Conservation (phyloP, 2,888 invertebrate species). For the Sabatieria punctata region DNA sequence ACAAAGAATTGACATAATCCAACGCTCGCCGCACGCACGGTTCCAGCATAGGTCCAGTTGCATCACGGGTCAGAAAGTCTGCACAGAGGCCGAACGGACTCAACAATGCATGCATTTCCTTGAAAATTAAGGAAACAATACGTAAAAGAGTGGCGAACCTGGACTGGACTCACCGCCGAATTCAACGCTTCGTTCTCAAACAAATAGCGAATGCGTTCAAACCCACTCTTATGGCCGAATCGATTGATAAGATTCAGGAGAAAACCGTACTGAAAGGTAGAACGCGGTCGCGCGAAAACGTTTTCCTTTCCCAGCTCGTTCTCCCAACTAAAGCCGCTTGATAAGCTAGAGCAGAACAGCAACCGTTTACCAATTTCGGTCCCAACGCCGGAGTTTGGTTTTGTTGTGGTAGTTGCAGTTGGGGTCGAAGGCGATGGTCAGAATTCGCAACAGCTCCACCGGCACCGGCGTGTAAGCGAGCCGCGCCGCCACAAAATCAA, state of each 20-base stretch:
- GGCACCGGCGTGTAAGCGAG: slow-evolving; percentile 34
- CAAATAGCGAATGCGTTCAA: slow-evolving; percentile 30
- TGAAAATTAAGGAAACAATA: slow-evolving; percentile 9
- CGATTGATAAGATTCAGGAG: slow-evolving; percentile 37
- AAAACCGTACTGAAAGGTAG: slow-evolving; percentile 36
- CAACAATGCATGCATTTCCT: slow-evolving; percentile 36
- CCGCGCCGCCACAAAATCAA: slow-evolving; percentile 34
- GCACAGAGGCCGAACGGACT: slow-evolving; percentile 35
- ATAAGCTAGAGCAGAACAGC: slow-evolving; percentile 38
- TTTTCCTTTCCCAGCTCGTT: too few relatives aligned
- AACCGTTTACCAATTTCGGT: slow-evolving; percentile 16
- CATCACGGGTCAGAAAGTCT: slow-evolving; percentile 30
- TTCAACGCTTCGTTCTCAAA: slow-evolving; percentile 30
- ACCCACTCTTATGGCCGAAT: slow-evolving; percentile 36
- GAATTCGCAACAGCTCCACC: slow-evolving; percentile 30
- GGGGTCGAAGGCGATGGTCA: slow-evolving; percentile 35
- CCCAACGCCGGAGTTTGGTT: slow-evolving; percentile 28
- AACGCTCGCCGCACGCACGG: slow-evolving; percentile 34
- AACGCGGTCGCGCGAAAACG: too few relatives aligned
- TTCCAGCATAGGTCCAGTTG: slow-evolving; percentile 31
- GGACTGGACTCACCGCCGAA: slow-evolving; percentile 32
- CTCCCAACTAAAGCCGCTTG: slow-evolving; percentile 28
- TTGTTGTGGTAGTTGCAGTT: slow-evolving; percentile 37
- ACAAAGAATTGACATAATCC: slow-evolving; percentile 32
- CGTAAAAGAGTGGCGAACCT: not conserved